phyloP scores from a whole-genome alignment of 2,113 vertebrate genomes.

The Crypturellus undulatus region DNA sequence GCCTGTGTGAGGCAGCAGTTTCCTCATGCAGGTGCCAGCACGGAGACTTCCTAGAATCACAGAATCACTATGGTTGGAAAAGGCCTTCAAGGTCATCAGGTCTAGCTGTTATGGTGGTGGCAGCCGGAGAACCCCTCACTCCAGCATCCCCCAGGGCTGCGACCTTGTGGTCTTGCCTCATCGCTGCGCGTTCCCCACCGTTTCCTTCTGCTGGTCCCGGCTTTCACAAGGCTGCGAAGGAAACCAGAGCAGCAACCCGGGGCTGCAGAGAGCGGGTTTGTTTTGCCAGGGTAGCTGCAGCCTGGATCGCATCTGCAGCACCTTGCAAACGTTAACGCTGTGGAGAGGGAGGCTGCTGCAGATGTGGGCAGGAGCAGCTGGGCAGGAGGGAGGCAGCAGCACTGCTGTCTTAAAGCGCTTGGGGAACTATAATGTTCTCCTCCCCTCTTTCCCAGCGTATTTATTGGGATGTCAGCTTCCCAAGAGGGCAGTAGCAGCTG shows the following conservation, averaged over 20 bases:
- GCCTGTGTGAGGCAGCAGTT: too few species aligned
- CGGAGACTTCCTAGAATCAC: background rate
- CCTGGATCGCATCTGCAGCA: conserved; percentile 40
- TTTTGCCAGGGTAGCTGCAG: background rate
- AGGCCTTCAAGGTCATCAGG: too few species aligned
- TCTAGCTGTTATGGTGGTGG: too few species aligned
- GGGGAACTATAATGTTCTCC: conserved; percentile 24
- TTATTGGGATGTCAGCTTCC: conserved; percentile 51
- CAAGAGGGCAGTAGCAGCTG: conserved; percentile 33
- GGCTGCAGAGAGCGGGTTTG: background rate
- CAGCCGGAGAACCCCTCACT: background rate
- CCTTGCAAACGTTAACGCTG: conserved; percentile 13
- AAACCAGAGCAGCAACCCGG: background rate
- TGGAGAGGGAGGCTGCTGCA: background rate
- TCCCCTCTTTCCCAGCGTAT: background rate
- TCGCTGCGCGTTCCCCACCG: rapidly evolving
- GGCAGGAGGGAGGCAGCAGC: background rate
- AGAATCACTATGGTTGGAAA: too few species aligned
- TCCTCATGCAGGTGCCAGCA: background rate
- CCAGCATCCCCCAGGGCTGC: background rate
- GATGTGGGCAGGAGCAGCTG: conserved; percentile 40
- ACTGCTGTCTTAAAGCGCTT: background rate
- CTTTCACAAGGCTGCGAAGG: background rate
- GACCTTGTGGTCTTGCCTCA: background rate
- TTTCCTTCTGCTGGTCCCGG: background rate